These are phyloP conservation scores for Scaptomyza pallida DNA, from an alignment of 1,140 invertebrate species.

Conservation along the genomic window DNA sequence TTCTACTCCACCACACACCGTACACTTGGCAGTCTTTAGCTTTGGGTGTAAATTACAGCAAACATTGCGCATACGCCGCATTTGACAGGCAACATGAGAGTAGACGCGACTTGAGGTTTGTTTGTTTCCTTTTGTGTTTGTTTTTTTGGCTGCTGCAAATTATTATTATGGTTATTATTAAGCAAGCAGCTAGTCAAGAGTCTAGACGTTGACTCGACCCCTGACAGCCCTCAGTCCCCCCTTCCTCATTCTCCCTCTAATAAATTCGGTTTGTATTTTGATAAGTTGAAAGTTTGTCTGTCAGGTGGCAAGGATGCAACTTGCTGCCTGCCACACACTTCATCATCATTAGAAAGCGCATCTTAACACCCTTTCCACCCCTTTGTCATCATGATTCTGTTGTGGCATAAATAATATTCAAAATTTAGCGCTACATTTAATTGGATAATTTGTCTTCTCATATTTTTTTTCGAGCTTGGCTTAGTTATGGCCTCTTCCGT, in stretches of 20 bases:
- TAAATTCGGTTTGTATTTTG: conserved; percentile 70
- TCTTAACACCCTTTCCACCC: background rate
- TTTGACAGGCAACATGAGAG: conserved; percentile 31
- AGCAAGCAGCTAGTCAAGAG: conserved; percentile 45
- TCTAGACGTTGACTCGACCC: conserved; percentile 22
- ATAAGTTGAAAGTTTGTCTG: conserved; percentile 73
- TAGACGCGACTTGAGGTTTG: conserved; percentile 23
- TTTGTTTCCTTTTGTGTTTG: conserved; percentile 44
- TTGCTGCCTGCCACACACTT: conserved; percentile 62
- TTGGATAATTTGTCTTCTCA: conserved; percentile 61
- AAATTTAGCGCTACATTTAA: conserved; percentile 57
- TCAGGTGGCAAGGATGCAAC: conserved; percentile 42
- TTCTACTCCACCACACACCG: background rate
- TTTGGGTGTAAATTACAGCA: conserved; percentile 66
- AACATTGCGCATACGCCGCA: conserved; percentile 66
- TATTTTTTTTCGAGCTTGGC: conserved; percentile 11
- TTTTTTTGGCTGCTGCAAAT: conserved; percentile 18
- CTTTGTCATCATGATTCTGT: background rate
- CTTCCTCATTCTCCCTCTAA: conserved; percentile 28
- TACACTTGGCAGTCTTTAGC: too few relatives aligned
- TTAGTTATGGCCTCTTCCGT: conserved; percentile 15
- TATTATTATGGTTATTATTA: conserved; percentile 27
- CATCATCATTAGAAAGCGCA: conserved; percentile 64
- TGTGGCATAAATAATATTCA: conserved; percentile 60
- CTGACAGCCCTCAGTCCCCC: background rate